phyloP scores from a whole-genome alignment of 2,113 vertebrate genomes.

The Corythaeola cristata region DNA sequence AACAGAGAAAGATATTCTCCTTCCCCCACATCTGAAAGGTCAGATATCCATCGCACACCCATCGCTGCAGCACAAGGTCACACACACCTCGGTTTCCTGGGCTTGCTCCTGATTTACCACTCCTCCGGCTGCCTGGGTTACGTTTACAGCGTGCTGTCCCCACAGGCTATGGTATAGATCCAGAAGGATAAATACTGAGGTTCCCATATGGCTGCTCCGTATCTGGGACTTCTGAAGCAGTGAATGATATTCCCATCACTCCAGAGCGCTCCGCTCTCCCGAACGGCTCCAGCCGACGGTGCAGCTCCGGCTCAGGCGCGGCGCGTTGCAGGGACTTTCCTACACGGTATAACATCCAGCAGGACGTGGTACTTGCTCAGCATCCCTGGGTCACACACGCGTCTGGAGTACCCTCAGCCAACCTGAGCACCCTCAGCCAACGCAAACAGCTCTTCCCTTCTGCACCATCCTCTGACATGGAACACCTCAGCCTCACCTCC shows the following conservation, averaged over 20 bases:
- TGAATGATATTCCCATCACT: background rate
- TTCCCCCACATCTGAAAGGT: background rate
- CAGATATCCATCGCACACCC: background rate
- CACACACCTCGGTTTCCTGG: background rate
- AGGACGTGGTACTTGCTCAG: background rate
- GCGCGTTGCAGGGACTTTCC: too few relatives aligned
- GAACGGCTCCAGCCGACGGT: fast-evolving
- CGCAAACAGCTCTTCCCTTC: background rate
- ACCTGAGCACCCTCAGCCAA: background rate
- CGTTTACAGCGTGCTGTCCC: background rate
- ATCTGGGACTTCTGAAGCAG: background rate
- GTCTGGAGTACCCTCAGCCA: background rate
- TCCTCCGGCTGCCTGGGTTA: background rate
- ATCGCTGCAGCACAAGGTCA: background rate
- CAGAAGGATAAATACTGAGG: background rate
- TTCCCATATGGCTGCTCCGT: background rate
- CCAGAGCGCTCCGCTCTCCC: background rate
- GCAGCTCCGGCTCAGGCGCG: background rate
- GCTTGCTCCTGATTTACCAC: background rate
- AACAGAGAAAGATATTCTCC: background rate
- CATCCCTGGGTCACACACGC: background rate
- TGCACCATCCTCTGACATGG: background rate
- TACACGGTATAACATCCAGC: background rate
- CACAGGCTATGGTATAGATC: background rate
- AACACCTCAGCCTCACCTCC: background rate